These are phyloP conservation scores for Drosophila mayaguana DNA, from an alignment of 2,888 invertebrate genomes.

Conservation along the genomic window DNA sequence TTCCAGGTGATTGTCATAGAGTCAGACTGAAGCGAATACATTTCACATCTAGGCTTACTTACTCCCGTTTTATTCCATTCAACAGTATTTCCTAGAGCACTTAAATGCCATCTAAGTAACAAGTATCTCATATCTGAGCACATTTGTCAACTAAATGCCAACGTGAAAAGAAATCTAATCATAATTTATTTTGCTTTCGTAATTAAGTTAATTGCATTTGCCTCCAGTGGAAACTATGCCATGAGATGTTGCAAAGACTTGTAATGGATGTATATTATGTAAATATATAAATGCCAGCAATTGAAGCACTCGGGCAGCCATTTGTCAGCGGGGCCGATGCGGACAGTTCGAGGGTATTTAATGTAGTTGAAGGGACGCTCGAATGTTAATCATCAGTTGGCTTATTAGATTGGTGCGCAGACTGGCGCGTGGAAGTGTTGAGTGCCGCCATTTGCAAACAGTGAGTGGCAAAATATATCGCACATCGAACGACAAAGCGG, in stretches of 20 bases:
- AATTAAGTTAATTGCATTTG: not conserved
- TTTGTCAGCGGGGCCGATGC: not conserved
- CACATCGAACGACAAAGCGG: conserved; percentile 6
- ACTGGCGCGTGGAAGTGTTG: conserved; percentile 29
- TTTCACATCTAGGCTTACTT: too few species aligned
- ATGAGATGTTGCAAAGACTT: not conserved
- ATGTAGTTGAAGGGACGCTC: conserved; percentile 9
- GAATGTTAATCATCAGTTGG: conserved; percentile 26
- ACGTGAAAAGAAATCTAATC: not conserved
- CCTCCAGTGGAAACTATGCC: not conserved
- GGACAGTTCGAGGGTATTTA: conserved; percentile 6
- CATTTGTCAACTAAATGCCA: not conserved
- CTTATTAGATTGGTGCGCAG: conserved; percentile 34
- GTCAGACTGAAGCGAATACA: too few species aligned
- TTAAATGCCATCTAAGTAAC: not conserved
- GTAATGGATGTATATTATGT: not conserved
- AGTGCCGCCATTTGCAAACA: conserved; percentile 45
- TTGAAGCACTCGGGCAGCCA: not conserved
- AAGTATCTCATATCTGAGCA: not conserved
- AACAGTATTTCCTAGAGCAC: not conserved
- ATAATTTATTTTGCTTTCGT: not conserved
- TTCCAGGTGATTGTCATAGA: too few species aligned
- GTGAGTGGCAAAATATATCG: conserved; percentile 31
- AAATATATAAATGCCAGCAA: not conserved
- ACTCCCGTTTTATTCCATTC: too few species aligned